Base-by-base conservation (phyloP, 2,888 invertebrate genomes). In the Chalcis sispes region DNA sequence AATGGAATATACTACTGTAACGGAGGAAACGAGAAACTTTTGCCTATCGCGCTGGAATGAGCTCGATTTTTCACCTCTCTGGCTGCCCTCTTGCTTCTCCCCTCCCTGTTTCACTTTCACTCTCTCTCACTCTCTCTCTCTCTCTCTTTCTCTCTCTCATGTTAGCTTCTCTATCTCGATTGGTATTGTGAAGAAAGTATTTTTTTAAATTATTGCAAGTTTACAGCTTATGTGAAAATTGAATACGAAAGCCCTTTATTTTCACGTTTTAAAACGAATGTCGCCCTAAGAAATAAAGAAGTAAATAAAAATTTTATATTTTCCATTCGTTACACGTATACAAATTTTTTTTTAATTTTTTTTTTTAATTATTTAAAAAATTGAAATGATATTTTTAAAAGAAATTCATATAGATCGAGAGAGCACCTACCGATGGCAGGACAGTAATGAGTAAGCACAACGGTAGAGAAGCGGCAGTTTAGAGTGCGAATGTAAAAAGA, bases 31-130 rank as follows among this genome's bases (percentile, higher is more conserved):
- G 73, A 23, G 54, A 54, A 67, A 61, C 52, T 74, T 69, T 62
- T 66, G 54, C 62, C 73, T 67, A 67, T 73, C 42, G 66, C 40
- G 23, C 61, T 27, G 67, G 73, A 54, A 74, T 50, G 61, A 54
- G 27, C 74, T 27, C 62, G 69, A 69, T 74, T 74, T 74, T 74
- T 74, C 74, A 66, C 8, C 2, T 7, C 7, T 1, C 13, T n/a
- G 4, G n/a, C 52, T 8, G 15, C 4, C 23, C 46, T n/a, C 4
- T n/a, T n/a, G 10, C 40, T 5, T 32, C 52, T 54, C 18, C 13
- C 2, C 66, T 2, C 23, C 29, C 20, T 2, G 10, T 13, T 36
- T 42, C 72, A n/a, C 54, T 46, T 54, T 2, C 23, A 29, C 20
- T 2, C 7, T 13, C 50, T 42, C 72, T 2, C 23, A 29, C 20